phyloP scores from a whole-genome alignment of 2,797 vertebrate species.

The Antennarius maculatus region DNA sequence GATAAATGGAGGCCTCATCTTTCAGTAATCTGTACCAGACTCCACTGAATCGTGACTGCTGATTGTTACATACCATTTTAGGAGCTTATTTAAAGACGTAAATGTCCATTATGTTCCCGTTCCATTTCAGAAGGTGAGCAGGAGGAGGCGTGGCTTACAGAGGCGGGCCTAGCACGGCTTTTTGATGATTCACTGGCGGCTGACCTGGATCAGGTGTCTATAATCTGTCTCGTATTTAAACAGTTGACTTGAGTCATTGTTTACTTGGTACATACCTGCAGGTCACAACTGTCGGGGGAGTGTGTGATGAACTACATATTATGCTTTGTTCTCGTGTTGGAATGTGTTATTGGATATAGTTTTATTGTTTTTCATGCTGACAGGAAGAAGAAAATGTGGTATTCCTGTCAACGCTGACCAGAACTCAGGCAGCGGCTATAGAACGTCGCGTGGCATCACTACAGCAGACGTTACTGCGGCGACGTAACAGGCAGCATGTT shows the following conservation, averaged over 20 bases:
- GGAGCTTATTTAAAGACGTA: not conserved
- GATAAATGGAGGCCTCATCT: not conserved
- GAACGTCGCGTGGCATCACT: constrained; percentile 88
- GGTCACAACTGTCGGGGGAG: not conserved
- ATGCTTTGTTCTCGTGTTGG: not conserved
- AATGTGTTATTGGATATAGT: not conserved
- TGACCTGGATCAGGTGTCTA: constrained; percentile 73
- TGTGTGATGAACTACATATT: not conserved
- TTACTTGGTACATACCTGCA: constrained; percentile 14
- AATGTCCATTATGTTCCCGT: not conserved
- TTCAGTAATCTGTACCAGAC: not conserved
- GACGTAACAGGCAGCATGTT: constrained; percentile 88
- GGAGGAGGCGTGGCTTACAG: constrained; percentile 95
- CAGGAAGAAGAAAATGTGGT: constrained; percentile 87
- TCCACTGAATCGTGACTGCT: no score
- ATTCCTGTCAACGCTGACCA: constrained; percentile 91
- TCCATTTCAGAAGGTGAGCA: constrained; percentile 88
- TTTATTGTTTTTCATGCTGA: not conserved
- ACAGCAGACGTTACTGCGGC: constrained; percentile 89
- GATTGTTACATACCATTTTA: not conserved
- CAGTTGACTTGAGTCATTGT: constrained; percentile 15
- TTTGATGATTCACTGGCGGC: constrained; percentile 81
- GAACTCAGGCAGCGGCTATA: constrained; percentile 91
- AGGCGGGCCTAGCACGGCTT: constrained; percentile 91
- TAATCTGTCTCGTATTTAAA: constrained; percentile 9